Percentiles rank a stretch among this genome's conserved stretches.
Conservation (phyloP, 1,140 invertebrate species). For the Anadara kagoshimensis region DNA sequence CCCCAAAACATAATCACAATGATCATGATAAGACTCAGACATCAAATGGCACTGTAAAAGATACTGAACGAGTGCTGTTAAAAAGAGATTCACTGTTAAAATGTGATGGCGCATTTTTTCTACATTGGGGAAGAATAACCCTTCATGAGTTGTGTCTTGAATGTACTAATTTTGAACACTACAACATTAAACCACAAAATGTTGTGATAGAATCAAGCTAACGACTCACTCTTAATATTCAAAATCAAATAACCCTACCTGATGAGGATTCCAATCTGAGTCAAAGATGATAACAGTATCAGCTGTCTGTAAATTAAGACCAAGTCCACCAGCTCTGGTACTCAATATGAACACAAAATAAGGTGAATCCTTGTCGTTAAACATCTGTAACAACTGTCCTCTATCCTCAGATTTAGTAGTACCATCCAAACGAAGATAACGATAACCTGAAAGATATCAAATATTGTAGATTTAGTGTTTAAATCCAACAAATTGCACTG, state of each 20-base stretch:
- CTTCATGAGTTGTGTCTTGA: too few species aligned
- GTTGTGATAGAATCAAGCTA: background rate
- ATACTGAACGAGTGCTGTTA: too few species aligned
- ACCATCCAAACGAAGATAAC: slow-evolving; percentile 87
- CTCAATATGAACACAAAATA: slow-evolving; percentile 97
- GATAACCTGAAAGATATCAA: slow-evolving; percentile 60
- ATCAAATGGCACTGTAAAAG: too few species aligned
- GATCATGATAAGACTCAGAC: too few species aligned
- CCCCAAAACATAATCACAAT: too few species aligned
- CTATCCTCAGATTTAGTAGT: slow-evolving; percentile 99
- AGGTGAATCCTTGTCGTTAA: slow-evolving; percentile 92
- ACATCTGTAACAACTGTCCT: slow-evolving; percentile 92
- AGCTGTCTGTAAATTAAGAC: slow-evolving; percentile 97
- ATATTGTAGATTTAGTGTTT: background rate
- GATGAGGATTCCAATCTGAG: slow-evolving; percentile 99
- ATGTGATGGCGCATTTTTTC: background rate
- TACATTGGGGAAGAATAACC: background rate
- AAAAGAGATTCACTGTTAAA: background rate
- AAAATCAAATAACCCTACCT: slow-evolving; percentile 79
- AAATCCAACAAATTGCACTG: background rate
- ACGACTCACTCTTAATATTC: slow-evolving; percentile 16
- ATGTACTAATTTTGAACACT: too few species aligned
- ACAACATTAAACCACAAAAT: too few species aligned
- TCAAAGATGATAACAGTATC: slow-evolving; percentile 99
- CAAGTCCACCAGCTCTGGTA: slow-evolving; percentile 96